Evolutionary conservation across 2,888 invertebrate species (phyloP).

Genomic region (Oscheius onirici): DNA sequence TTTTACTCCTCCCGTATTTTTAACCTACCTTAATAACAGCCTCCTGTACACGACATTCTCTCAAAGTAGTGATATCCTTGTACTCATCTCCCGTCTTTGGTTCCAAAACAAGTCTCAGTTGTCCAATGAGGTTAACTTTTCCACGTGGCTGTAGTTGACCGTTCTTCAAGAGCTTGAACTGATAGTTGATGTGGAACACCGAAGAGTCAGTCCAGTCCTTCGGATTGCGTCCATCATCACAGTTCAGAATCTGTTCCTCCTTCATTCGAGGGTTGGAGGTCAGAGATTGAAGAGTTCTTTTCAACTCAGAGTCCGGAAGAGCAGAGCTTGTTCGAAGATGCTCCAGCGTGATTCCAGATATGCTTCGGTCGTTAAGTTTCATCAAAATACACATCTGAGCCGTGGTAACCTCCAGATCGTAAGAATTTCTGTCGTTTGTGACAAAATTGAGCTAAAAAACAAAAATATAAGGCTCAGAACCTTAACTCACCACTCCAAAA

Average conservation of each 20-base stretch:
- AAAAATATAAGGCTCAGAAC: background rate
- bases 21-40: constrained; percentile 85
- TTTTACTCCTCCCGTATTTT: too few relatives aligned
- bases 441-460: constrained; percentile 84
- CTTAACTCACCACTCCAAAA: constrained; percentile 83
- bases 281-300: constrained; percentile 89
- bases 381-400: constrained; percentile 99
- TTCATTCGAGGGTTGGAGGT: constrained; percentile 83
- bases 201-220: constrained; percentile 87
- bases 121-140: constrained; percentile 93
- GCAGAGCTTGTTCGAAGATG: constrained; percentile 94
- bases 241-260: constrained; percentile 82
- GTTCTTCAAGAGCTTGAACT: constrained; percentile 82
- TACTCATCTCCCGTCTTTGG: constrained; percentile 80
- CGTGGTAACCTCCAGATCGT: constrained; percentile 97
- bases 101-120: constrained; percentile 80
- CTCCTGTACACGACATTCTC: constrained; percentile 91
- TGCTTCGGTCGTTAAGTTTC: constrained; percentile 95
- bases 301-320: constrained; percentile 91
- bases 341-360: constrained; percentile 88
- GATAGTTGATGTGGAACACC: constrained; percentile 96
- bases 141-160: constrained; percentile 92
- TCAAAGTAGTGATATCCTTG: constrained; percentile 94
- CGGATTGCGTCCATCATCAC: constrained; percentile 81
- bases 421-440: constrained; percentile 85